Conservation (phyloP, 2,888 invertebrate species). For the Heliconius ethilla region DNA sequence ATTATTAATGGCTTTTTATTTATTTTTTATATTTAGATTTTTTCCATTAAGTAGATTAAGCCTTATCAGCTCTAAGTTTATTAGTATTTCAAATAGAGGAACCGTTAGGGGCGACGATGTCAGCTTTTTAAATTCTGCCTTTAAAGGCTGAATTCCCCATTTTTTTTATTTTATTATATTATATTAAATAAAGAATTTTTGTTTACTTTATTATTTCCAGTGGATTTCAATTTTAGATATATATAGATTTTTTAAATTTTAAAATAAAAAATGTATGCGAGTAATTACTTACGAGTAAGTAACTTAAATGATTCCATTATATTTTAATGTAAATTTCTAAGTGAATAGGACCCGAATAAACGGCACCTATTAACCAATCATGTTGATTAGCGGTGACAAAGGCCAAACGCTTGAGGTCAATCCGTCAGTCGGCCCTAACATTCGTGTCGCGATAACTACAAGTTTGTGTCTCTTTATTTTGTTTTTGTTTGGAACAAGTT, state of each 20-base stretch:
- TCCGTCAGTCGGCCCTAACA: conserved; percentile 37
- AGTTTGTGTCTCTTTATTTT: conserved; percentile 25
- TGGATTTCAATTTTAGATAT: too few relatives aligned
- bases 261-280: too few relatives aligned
- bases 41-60: too few relatives aligned
- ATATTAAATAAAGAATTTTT: too few relatives aligned
- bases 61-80: too few relatives aligned
- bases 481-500: neutral
- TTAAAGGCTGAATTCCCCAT: neutral
- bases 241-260: too few relatives aligned
- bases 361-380: conserved; percentile 46
- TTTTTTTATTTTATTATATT: too few relatives aligned
- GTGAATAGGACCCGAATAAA: conserved; percentile 44
- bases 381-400: conserved; percentile 41
- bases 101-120: neutral
- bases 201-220: too few relatives aligned
- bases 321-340: conserved; percentile 27
- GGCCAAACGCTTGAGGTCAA: conserved; percentile 42
- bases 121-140: neutral
- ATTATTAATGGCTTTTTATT: neutral
- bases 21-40: neutral
- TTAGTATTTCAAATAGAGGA: too few relatives aligned
- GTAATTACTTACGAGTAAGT: too few relatives aligned
- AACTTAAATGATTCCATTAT: neutral
- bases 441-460: conserved; percentile 39